phyloP scores from a whole-genome alignment of 2,888 invertebrate genomes.

The Venusia cambrica region DNA sequence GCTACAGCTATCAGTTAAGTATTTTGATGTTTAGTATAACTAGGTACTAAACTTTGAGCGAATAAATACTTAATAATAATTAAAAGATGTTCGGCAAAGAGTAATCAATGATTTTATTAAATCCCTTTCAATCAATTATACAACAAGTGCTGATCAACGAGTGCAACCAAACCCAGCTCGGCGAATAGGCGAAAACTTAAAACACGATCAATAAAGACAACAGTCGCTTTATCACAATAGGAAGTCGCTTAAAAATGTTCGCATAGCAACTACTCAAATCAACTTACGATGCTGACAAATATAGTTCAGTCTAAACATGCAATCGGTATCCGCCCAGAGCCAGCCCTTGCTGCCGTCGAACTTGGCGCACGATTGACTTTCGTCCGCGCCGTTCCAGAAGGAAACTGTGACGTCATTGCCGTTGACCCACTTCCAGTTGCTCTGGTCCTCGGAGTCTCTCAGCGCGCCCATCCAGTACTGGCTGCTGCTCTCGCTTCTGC shows the following conservation, averaged over 20 bases:
- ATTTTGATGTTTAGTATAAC: no score
- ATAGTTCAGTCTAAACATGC: conserved; percentile 90
- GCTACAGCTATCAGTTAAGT: no score
- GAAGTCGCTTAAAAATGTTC: conserved; percentile 10
- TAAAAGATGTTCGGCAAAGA: no score
- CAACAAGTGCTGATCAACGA: no score
- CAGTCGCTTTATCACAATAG: conserved; percentile 11
- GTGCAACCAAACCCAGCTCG: no score
- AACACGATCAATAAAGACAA: not conserved
- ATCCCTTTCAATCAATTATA: no score
- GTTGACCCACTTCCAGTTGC: conserved; percentile 94
- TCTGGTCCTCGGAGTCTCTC: conserved; percentile 88
- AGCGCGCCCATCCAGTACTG: conserved; percentile 98
- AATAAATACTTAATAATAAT: no score
- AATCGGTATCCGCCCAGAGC: conserved; percentile 97
- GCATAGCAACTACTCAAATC: conserved; percentile 28
- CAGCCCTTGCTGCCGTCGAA: conserved; percentile 96
- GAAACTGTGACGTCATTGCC: conserved; percentile 94
- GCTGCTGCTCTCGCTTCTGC: conserved; percentile 92
- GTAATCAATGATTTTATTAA: no score
- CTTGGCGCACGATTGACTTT: conserved; percentile 91
- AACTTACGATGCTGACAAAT: conserved; percentile 96
- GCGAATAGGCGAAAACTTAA: not conserved
- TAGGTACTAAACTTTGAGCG: no score
- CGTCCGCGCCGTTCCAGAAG: conserved; percentile 94